phyloP scores from a whole-genome alignment of 2,888 invertebrate genomes.

The Eledona agricola region DNA sequence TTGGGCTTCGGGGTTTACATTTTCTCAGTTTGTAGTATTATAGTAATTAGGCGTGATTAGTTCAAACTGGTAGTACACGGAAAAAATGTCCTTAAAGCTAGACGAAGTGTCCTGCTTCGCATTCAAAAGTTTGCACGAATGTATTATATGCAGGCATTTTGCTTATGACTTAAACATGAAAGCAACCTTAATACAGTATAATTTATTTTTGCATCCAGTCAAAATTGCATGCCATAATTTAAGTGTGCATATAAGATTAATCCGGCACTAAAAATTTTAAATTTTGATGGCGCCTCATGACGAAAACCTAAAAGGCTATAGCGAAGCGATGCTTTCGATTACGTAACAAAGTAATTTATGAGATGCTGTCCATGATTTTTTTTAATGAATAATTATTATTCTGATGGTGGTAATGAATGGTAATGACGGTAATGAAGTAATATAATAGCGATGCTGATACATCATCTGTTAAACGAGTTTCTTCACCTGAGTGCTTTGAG shows the following conservation, averaged over 20 bases:
- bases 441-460: too few species aligned
- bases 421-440: too few species aligned
- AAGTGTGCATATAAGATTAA: conserved; percentile 42
- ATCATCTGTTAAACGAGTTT: too few species aligned
- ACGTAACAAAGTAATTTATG: conserved; percentile 10
- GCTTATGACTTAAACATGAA: conserved; percentile 47
- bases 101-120: conserved; percentile 38
- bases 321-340: conserved; percentile 11
- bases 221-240: conserved; percentile 48
- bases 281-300: conserved; percentile 36
- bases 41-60: too few species aligned
- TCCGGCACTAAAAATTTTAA: conserved; percentile 41
- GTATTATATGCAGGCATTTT: conserved; percentile 41
- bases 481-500: too few species aligned
- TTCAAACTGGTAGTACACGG: too few species aligned
- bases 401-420: too few species aligned
- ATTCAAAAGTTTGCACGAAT: conserved; percentile 34
- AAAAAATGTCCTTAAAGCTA: too few species aligned
- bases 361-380: conserved; percentile 1
- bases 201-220: conserved; percentile 48
- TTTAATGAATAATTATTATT: conserved; percentile 5
- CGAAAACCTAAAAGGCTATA: too few species aligned
- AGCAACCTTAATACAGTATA: conserved; percentile 43
- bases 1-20: too few species aligned
- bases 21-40: too few species aligned